A percentile compares a stretch with the other conserved stretches of the same genome.
These are phyloP conservation scores for Nicator chloris DNA, from an alignment of 2,113 vertebrate genomes.

Conservation along the genomic window DNA sequence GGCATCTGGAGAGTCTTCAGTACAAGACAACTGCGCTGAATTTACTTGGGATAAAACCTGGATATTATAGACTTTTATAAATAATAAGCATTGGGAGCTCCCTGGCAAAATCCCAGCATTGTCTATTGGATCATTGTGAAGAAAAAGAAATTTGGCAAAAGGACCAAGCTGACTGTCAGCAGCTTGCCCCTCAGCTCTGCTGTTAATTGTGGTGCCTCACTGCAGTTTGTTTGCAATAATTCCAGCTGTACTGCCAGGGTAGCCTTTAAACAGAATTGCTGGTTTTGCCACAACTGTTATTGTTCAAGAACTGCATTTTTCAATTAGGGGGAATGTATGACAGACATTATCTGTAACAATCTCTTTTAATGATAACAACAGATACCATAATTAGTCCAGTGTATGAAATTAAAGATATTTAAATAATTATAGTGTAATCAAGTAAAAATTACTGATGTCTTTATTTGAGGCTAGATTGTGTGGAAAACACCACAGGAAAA, in stretches of 20 bases:
- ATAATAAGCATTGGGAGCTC: not conserved
- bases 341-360: conserved; percentile 66
- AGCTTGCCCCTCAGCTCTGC: not conserved
- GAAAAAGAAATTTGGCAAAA: not conserved
- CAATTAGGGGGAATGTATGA: conserved; percentile 66
- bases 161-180: not conserved
- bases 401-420: conserved; percentile 74
- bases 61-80: not conserved
- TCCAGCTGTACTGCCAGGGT: not conserved
- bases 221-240: conserved; percentile 3
- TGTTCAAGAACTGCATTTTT: conserved; percentile 65
- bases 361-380: conserved; percentile 63
- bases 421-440: conserved; percentile 80
- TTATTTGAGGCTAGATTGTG: conserved; percentile 67
- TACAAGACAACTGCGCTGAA: not conserved
- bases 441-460: conserved; percentile 73
- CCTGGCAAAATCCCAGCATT: not conserved
- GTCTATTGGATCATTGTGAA: not conserved
- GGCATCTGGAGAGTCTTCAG: not conserved
- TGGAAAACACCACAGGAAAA: conserved; percentile 62
- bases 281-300: conserved; percentile 44
- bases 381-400: conserved; percentile 70
- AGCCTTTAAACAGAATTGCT: conserved; percentile 39
- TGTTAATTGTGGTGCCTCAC: not conserved
- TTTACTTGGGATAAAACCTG: not conserved